These are phyloP conservation scores for Heliconius sara DNA, from an alignment of 2,888 invertebrate species.

Conservation along the genomic window DNA sequence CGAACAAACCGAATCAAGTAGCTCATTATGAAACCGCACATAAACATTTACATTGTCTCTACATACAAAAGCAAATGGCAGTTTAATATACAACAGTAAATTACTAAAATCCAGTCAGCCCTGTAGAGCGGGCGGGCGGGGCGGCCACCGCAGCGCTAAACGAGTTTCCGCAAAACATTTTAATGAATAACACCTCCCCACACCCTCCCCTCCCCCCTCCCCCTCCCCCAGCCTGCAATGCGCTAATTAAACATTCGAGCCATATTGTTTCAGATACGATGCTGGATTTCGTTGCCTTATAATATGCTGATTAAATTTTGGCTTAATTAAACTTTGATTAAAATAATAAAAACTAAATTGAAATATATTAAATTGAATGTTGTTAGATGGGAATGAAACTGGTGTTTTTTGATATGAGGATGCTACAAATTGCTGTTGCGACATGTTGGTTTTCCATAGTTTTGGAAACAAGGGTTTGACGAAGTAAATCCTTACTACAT, in stretches of 20 bases:
- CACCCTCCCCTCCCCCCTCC: conserved; percentile 56
- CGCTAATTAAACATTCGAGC: conserved; percentile 83
- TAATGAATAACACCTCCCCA: conserved; percentile 82
- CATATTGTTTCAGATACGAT: conserved; percentile 79
- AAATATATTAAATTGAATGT: conserved; percentile 37
- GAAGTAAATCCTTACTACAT: not conserved
- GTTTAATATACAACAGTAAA: conserved; percentile 41
- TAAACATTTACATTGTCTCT: conserved; percentile 16
- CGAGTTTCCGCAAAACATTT: conserved; percentile 83
- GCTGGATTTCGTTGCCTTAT: conserved; percentile 66
- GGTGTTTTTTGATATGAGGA: not conserved
- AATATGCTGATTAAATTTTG: conserved; percentile 57
- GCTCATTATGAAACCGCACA: not conserved
- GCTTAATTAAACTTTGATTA: conserved; percentile 49
- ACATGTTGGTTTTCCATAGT: not conserved
- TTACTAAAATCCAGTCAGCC: conserved; percentile 48
- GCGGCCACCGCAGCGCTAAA: conserved; percentile 80
- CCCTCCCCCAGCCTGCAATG: conserved; percentile 68
- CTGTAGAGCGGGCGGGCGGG: conserved; percentile 51
- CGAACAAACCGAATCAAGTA: not conserved
- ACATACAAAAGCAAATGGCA: conserved; percentile 26
- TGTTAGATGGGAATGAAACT: not conserved
- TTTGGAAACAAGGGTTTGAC: not conserved
- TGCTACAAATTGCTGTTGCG: not conserved
- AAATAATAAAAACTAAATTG: conserved; percentile 51